A percentile compares a stretch with the other conserved stretches of the same genome.
phyloP scores from a whole-genome alignment of 1,140 invertebrate species.

The Hyposmocoma kahamanoa region DNA sequence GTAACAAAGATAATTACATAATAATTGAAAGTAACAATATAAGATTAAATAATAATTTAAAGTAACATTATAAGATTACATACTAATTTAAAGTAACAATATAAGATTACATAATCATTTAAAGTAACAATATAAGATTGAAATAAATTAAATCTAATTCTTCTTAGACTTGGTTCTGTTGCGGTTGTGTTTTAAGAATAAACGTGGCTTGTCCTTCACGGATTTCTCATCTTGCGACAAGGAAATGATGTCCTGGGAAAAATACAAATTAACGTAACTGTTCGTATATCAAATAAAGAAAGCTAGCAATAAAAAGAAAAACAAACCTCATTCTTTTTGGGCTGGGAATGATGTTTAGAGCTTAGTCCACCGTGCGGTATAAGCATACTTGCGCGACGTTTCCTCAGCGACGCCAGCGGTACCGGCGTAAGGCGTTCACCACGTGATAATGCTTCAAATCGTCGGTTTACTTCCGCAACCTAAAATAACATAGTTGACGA shows the following conservation, averaged over 20 bases:
- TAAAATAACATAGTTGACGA: too few species aligned
- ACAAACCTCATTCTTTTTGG: not conserved
- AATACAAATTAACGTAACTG: slow-evolving; percentile 5
- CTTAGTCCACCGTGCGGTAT: not conserved
- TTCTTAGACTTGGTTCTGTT: too few species aligned
- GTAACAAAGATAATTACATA: too few species aligned
- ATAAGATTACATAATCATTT: too few species aligned
- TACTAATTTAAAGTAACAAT: too few species aligned
- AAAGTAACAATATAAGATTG: too few species aligned
- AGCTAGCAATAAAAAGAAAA: too few species aligned
- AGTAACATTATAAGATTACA: too few species aligned
- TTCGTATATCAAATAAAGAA: not conserved
- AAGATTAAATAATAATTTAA: too few species aligned
- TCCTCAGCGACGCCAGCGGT: slow-evolving; percentile 16
- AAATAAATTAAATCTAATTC: too few species aligned
- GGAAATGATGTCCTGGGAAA: slow-evolving; percentile 22
- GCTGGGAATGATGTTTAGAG: not conserved
- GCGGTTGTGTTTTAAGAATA: slow-evolving; percentile 33
- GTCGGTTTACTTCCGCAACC: slow-evolving; percentile 34
- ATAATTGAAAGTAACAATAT: too few species aligned
- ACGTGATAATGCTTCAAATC: slow-evolving; percentile 28
- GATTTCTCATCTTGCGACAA: slow-evolving; percentile 26
- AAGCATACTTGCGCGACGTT: slow-evolving; percentile 12
- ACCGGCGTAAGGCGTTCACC: slow-evolving; percentile 19
- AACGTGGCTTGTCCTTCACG: slow-evolving; percentile 24